These are phyloP conservation scores for Nineta flava DNA, from an alignment of 2,888 invertebrate genomes.

Conservation along the genomic window DNA sequence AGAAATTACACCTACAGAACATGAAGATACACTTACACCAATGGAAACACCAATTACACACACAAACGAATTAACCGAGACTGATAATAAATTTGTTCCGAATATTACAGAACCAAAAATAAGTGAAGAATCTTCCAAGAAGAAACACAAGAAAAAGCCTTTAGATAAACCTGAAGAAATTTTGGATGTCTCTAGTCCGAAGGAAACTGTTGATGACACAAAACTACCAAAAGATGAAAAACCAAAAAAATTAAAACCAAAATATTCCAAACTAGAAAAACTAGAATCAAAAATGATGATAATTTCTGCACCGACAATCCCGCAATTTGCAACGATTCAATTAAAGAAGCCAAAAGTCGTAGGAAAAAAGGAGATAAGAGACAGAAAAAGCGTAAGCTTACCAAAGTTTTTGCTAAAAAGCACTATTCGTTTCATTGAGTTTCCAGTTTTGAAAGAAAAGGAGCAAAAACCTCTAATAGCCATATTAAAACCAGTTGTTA, in stretches of 20 bases:
- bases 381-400: slow-evolving; percentile 23
- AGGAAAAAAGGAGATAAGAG: slow-evolving; percentile 16
- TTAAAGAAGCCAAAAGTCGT: slow-evolving; percentile 30
- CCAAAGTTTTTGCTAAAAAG: slow-evolving; percentile 57
- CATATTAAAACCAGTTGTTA: slow-evolving; percentile 22
- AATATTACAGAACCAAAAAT: slow-evolving; percentile 1
- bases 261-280: slow-evolving; percentile 33
- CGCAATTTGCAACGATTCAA: slow-evolving; percentile 50
- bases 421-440: slow-evolving; percentile 40
- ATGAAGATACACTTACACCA: slow-evolving; percentile 7
- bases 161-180: slow-evolving; percentile 15
- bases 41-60: slow-evolving; percentile 7
- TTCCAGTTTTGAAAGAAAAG: slow-evolving; percentile 23
- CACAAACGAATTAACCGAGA: slow-evolving; percentile 1
- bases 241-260: slow-evolving; percentile 2
- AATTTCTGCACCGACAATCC: slow-evolving; percentile 39
- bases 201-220: slow-evolving; percentile 12
- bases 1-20: slow-evolving; percentile 3
- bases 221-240: slow-evolving; percentile 10
- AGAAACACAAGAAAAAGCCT: slow-evolving; percentile 16
- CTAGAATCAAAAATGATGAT: slow-evolving; percentile 41
- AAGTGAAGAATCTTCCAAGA: slow-evolving; percentile 14
- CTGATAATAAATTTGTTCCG: slow-evolving; percentile 8
- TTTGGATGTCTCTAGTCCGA: slow-evolving; percentile 14
- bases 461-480: slow-evolving; percentile 23